Base-by-base conservation (phyloP, 2,888 invertebrate species). In the Magallana nippona region DNA sequence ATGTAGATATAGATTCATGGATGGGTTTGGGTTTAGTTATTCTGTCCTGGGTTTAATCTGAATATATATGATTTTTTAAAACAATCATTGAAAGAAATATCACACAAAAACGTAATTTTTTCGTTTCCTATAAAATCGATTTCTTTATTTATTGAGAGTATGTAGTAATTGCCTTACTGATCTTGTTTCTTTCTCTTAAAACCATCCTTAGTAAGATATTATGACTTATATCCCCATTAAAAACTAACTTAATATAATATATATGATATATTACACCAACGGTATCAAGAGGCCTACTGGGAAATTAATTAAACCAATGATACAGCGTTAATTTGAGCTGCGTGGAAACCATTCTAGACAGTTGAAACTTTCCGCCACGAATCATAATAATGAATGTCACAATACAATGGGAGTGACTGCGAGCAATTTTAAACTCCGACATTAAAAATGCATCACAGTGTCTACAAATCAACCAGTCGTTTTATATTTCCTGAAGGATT, bases 201-300 rank as follows among this genome's bases (percentile, higher is more conserved):
- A 71, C 13, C 27, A 5, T 22, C 27, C 27, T 22, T 71, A 71
- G 15, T 71, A 32, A 0, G 32, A 32, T 22, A 32, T 71, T 71
- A 15, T 71, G 71, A 71, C 71, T 71, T 71, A 71, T 27, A 71
- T 71, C 71, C 13, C 32, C 71, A 71, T 71, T 71, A 71, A 71
- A 71, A n/a, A 71, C 22, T 32, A 71, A 15, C 27, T 15, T 22
- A 27, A 71, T 71, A 27, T 32, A 71, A 71, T 32, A 27, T 27
- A 22, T 27, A 13, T 27, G 32, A 22, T 32, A 71, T 27, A 71
- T 71, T 27, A 71, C 32, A 71, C 13, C 32, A 32, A 13, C 15
- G 5, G 27, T 32, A 27, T 10, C 13, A 15, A 27, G 71, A 71
- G 15, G 27, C 71, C 71, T 2, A 71, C 71, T 27, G 71, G 71